phyloP scores from a whole-genome alignment of 2,888 invertebrate species.

The Linhomoeus sp. region DNA sequence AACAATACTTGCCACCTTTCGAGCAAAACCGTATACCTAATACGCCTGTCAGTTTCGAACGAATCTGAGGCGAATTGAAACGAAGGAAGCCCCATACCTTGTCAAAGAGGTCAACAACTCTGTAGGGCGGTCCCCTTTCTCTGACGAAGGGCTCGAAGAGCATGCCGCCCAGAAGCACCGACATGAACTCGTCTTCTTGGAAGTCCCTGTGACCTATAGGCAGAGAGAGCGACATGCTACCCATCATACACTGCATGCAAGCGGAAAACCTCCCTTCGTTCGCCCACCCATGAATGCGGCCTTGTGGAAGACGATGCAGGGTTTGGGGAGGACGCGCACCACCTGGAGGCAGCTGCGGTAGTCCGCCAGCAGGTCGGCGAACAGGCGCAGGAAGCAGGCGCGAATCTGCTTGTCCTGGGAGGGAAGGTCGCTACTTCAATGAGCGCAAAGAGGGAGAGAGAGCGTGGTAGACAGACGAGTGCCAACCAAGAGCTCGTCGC shows the following conservation, averaged over 20 bases:
- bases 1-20: too few relatives aligned
- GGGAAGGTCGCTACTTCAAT: background rate
- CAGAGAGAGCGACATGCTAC: too few relatives aligned
- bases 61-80: background rate
- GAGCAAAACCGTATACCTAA: too few relatives aligned
- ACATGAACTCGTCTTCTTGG: constrained; percentile 73
- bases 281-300: constrained; percentile 24
- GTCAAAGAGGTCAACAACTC: constrained; percentile 90
- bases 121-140: constrained; percentile 83
- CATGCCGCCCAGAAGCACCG: constrained; percentile 78
- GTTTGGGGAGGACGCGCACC: constrained; percentile 78
- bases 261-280: constrained; percentile 4
- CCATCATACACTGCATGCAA: too few relatives aligned
- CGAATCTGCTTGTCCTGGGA: constrained; percentile 69
- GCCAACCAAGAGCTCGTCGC: background rate
- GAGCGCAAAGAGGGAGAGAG: background rate
- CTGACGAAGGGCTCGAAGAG: constrained; percentile 79
- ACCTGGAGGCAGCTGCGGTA: constrained; percentile 64
- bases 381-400: constrained; percentile 78
- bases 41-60: too few relatives aligned
- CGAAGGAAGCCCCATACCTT: constrained; percentile 39
- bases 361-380: constrained; percentile 77
- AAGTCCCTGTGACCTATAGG: constrained; percentile 58
- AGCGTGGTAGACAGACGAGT: constrained; percentile 42
- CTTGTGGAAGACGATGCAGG: constrained; percentile 91